phyloP scores from a whole-genome alignment of 2,797 vertebrate genomes.

The Petrocephalus schoutedeni region DNA sequence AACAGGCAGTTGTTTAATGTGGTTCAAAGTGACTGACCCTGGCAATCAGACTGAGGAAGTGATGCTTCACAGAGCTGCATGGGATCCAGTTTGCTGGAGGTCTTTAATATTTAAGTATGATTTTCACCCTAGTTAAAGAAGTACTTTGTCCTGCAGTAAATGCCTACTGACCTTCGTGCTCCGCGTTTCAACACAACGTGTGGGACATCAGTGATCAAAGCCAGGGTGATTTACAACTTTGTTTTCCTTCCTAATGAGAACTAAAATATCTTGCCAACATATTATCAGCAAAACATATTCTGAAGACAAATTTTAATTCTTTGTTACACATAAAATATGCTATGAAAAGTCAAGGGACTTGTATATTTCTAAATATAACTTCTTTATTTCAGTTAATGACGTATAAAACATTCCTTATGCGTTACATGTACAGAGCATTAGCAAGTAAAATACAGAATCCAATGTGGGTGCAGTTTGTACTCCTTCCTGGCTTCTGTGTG shows the following conservation, averaged over 20 bases:
- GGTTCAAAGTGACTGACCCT: not conserved
- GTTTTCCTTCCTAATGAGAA: not conserved
- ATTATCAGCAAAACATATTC: not conserved
- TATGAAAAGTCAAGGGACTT: not conserved
- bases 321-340: not conserved
- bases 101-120: not conserved
- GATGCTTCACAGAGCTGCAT: not conserved
- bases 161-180: not conserved
- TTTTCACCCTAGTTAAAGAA: not conserved
- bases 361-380: not conserved
- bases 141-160: slow-evolving; percentile 10
- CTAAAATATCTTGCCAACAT: not conserved
- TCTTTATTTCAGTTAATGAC: not conserved
- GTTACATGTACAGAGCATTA: not conserved
- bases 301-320: not conserved
- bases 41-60: not conserved
- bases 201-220: not conserved
- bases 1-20: not conserved
- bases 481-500: not conserved
- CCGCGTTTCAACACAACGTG: not conserved
- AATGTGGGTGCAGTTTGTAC: not conserved
- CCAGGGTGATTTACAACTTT: not conserved
- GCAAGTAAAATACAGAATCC: not conserved
- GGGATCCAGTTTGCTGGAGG: not conserved
- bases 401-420: not conserved